These are phyloP conservation scores for Chorisops tibialis DNA, from an alignment of 2,888 invertebrate species.

Conservation along the genomic window DNA sequence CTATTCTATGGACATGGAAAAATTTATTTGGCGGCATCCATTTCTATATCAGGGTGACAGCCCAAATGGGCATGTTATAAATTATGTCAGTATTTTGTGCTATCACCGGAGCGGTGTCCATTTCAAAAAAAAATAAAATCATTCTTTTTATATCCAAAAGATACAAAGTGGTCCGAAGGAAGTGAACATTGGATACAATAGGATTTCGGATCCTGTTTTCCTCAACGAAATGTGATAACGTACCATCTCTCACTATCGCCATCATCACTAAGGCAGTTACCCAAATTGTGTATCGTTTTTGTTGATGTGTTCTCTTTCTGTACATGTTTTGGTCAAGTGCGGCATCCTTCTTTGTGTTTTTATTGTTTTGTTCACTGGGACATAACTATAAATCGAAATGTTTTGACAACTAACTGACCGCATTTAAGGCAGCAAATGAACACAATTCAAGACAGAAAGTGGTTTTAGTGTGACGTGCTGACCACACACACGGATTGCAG, in stretches of 20 bases:
- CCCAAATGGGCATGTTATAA: conserved; percentile 12
- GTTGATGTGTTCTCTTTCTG: too few species aligned
- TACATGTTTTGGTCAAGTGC: neutral
- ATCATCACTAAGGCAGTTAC: too few species aligned
- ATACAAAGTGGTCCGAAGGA: neutral
- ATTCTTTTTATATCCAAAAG: too few species aligned
- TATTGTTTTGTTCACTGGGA: conserved; percentile 32
- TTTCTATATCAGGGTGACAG: conserved; percentile 2
- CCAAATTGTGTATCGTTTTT: too few species aligned
- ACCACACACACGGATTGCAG: neutral
- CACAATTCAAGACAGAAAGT: conserved; percentile 9
- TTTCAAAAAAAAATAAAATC: neutral
- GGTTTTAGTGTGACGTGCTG: conserved; percentile 6
- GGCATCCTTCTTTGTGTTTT: conserved; percentile 1
- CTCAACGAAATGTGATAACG: too few species aligned
- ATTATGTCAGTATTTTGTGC: conserved; percentile 4
- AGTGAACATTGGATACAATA: neutral
- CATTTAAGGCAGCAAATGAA: conserved; percentile 37
- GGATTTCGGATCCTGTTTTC: too few species aligned
- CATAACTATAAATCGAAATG: conserved; percentile 50
- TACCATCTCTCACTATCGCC: too few species aligned
- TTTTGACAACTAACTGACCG: conserved; percentile 50
- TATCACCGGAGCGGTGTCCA: neutral
- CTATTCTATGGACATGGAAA: too few species aligned
- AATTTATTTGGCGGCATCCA: conserved; percentile 3